Evolutionary conservation across 92 coral and sea anemone species (phyloP), one percentile per base, ranked within the genome.

Genomic region (Palythoa caribaeorum): DNA sequence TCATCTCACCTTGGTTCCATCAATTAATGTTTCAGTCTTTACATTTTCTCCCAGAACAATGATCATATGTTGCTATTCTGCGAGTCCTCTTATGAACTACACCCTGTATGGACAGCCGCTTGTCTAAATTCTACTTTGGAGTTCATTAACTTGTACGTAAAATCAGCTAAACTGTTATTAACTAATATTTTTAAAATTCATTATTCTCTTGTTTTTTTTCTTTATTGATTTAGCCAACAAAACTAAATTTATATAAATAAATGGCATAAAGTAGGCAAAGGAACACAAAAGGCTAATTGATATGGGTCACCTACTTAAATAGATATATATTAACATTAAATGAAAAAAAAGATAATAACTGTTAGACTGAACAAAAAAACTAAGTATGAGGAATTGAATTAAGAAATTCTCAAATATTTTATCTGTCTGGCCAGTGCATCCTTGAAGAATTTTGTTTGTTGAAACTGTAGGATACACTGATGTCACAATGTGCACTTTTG

Each of bases 381-480:
- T 28, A 28, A 28, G 28, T 28, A 28, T 28, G 28, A 28, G 28
- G 28, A 28, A 28, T 28, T 28, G 0, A 28, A 28, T 28, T 28
- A 28, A 28, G 28, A 28, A 28, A 28, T 28, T 28, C 28, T 28
- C 28, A 28, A 28, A 28, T 75, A 28, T 16, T 75, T 36, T 50
- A 2, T 48, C 62, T 76, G 62, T 17, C 80, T 48, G 62, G 37
- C 48, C 60, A 75, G 79, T 75, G 60, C 37, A 38, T 75, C 38
- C 62, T 38, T 44, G 63, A 76, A 76, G 35, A 76, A 48, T 76
- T 76, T 16, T 16, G 59, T 50, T 76, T 21, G 59, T 74, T 74
- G 79, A 74, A 74, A 5, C 79, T 50, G 79, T 74, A 74, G 57
- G 79, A 44, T 35, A 12, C 79, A 55, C 11, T 75, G 79, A 57